These are phyloP conservation scores for Endomychus coccineus DNA, from an alignment of 2,888 invertebrate species.

Conservation along the genomic window DNA sequence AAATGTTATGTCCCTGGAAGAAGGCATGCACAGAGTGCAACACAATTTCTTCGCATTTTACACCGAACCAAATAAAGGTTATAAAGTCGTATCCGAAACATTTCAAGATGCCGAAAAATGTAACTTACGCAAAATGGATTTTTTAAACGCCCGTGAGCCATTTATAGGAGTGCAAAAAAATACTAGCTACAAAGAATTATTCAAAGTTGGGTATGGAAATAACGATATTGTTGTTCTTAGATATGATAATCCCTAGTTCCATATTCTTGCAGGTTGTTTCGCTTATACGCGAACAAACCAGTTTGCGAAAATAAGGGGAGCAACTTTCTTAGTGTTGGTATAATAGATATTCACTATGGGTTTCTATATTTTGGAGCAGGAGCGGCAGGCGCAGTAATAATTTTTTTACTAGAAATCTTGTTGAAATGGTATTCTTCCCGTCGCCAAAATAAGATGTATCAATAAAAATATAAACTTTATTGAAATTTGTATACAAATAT, in stretches of 20 bases:
- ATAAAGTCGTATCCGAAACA: slow-evolving; percentile 57
- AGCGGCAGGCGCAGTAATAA: not conserved
- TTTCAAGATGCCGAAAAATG: slow-evolving; percentile 66
- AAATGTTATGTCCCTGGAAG: slow-evolving; percentile 48
- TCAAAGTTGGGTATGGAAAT: slow-evolving; percentile 46
- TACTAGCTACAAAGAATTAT: slow-evolving; percentile 47
- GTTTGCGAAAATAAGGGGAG: not conserved
- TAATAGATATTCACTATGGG: slow-evolving; percentile 5
- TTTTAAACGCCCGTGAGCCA: slow-evolving; percentile 47
- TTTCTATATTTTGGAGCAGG: slow-evolving; percentile 7
- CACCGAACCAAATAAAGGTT: slow-evolving; percentile 56
- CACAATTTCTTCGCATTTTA: slow-evolving; percentile 60
- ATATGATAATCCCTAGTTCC: not conserved
- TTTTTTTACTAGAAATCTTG: slow-evolving; percentile 1
- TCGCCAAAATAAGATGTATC: no score
- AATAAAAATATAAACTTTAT: no score
- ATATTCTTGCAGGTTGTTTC: slow-evolving; percentile 3
- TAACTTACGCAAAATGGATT: slow-evolving; percentile 55
- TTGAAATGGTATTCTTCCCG: no score
- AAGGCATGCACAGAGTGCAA: slow-evolving; percentile 51
- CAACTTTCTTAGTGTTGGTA: slow-evolving; percentile 7
- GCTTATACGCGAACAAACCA: slow-evolving; percentile 8
- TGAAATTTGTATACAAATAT: no score
- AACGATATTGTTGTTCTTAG: no score
- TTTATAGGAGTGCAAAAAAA: slow-evolving; percentile 48